phyloP scores from a whole-genome alignment of 2,113 vertebrate genomes.

The Amia ocellicauda region DNA sequence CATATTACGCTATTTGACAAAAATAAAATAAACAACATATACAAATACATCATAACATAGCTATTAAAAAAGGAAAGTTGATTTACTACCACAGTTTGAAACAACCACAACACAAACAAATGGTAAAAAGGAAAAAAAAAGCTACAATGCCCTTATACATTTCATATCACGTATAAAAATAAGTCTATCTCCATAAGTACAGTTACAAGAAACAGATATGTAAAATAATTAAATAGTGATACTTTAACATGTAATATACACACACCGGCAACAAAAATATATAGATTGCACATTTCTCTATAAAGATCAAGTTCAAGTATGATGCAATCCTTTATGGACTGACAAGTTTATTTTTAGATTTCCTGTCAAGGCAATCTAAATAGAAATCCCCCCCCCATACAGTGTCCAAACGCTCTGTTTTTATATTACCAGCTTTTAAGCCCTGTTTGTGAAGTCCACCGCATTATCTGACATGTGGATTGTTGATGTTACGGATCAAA shows the following conservation, averaged over 20 bases:
- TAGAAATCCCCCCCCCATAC: slow-evolving; percentile 57
- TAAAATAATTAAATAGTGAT: slow-evolving; percentile 87
- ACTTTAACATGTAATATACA: slow-evolving; percentile 76
- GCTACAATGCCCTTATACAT: slow-evolving; percentile 92
- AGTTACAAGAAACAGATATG: slow-evolving; percentile 68
- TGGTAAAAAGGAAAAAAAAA: slow-evolving; percentile 62
- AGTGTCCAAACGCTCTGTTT: slow-evolving; percentile 51
- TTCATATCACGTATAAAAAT: slow-evolving; percentile 92
- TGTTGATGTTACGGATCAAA: slow-evolving; percentile 46
- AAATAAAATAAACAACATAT: slow-evolving; percentile 77
- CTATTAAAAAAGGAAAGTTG: slow-evolving; percentile 57
- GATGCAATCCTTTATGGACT: slow-evolving; percentile 72
- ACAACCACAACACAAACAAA: slow-evolving; percentile 64
- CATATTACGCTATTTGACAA: slow-evolving; percentile 65
- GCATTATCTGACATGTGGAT: slow-evolving; percentile 23
- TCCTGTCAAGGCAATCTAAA: slow-evolving; percentile 54
- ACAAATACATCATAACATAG: slow-evolving; percentile 68
- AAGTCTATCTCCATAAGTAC: slow-evolving; percentile 79
- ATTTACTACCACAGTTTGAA: slow-evolving; percentile 59
- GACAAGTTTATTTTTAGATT: slow-evolving; percentile 53
- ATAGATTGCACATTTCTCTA: slow-evolving; percentile 93
- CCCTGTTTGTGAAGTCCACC: slow-evolving; percentile 31
- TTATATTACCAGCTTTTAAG: slow-evolving; percentile 42
- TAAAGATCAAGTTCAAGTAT: slow-evolving; percentile 93
- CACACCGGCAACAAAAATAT: slow-evolving; percentile 59